Percentiles rank a stretch among this genome's conserved stretches.
phyloP scores from a whole-genome alignment of 2,113 vertebrate species.

The Phodopus roborovskii region DNA sequence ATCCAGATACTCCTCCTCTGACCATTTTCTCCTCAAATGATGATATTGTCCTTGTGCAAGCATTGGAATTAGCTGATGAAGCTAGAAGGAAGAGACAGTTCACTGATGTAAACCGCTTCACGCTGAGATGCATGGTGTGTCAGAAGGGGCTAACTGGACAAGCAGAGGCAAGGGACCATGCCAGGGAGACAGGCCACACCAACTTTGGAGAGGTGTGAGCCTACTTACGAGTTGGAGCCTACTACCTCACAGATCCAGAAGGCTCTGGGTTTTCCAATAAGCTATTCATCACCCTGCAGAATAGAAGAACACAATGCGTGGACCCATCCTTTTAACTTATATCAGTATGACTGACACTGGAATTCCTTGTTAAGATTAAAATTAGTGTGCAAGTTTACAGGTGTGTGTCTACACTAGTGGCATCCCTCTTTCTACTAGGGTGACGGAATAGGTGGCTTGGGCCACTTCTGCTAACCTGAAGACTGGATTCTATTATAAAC shows the following conservation, averaged over 20 bases:
- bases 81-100: slow-evolving; percentile 95
- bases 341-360: slow-evolving; percentile 75
- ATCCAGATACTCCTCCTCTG: slow-evolving; percentile 91
- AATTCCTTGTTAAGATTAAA: slow-evolving; percentile 81
- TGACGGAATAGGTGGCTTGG: slow-evolving; percentile 60
- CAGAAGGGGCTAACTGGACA: slow-evolving; percentile 97
- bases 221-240: slow-evolving; percentile 78
- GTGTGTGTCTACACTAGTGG: slow-evolving; percentile 69
- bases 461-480: slow-evolving; percentile 62
- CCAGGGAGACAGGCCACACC: slow-evolving; percentile 97
- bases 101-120: slow-evolving; percentile 95
- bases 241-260: slow-evolving; percentile 92
- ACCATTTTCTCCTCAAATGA: slow-evolving; percentile 95
- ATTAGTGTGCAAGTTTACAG: slow-evolving; percentile 83
- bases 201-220: slow-evolving; percentile 97
- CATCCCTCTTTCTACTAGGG: slow-evolving; percentile 57
- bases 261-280: slow-evolving; percentile 84
- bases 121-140: slow-evolving; percentile 97
- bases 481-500: slow-evolving; percentile 58
- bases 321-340: slow-evolving; percentile 79
- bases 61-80: slow-evolving; percentile 96
- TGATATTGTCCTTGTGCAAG: slow-evolving; percentile 94
- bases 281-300: slow-evolving; percentile 82
- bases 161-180: slow-evolving; percentile 95
- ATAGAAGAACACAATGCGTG: slow-evolving; percentile 82